Conservation (phyloP, 2,888 invertebrate species). For the Drosophila birchii region DNA sequence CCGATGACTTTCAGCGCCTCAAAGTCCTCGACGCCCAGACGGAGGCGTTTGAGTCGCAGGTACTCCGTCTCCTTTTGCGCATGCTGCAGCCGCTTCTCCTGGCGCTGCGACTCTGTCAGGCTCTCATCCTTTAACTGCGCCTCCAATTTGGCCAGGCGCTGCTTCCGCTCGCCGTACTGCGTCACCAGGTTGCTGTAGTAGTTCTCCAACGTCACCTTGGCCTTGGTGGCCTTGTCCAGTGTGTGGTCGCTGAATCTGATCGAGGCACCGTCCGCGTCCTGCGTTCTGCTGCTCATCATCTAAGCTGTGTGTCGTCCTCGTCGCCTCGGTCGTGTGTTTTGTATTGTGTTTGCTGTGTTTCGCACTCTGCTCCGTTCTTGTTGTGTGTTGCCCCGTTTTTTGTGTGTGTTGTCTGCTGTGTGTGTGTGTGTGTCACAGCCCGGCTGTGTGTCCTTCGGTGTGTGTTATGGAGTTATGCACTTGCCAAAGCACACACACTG, state of each 20-base stretch:
- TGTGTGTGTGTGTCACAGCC: conserved; percentile 18
- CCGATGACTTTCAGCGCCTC: conserved; percentile 98
- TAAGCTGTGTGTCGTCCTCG: conserved; percentile 52
- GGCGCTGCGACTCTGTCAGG: conserved; percentile 96
- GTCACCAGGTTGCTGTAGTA: conserved; percentile 99
- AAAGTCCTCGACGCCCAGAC: conserved; percentile 98
- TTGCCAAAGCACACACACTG: conserved; percentile 67
- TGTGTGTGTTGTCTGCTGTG: conserved; percentile 5
- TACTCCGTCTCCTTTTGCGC: conserved; percentile 99
- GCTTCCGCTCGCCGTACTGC: conserved; percentile 98
- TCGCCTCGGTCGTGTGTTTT: conserved; percentile 29
- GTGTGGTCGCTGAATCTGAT: conserved; percentile 98
- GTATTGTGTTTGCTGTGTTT: conserved; percentile 32
- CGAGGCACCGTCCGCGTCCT: conserved; percentile 83
- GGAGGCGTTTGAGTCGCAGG: conserved; percentile 96
- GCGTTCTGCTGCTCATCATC: conserved; percentile 79
- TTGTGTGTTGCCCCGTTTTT: conserved; percentile 9
- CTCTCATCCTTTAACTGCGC: conserved; percentile 98
- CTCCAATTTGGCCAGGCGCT: conserved; percentile 96
- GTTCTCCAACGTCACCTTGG: conserved; percentile 99
- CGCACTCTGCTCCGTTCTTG: conserved; percentile 15
- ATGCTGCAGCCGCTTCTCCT: conserved; percentile 94
- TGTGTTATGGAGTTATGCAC: conserved; percentile 54
- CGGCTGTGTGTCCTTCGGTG: conserved; percentile 43
- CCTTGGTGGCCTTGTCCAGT: conserved; percentile 99